A percentile compares a stretch with the other conserved stretches of the same genome.
Evolutionary conservation across 2,888 invertebrate species (phyloP).

Genomic region (Chaitophorus viminalis): DNA sequence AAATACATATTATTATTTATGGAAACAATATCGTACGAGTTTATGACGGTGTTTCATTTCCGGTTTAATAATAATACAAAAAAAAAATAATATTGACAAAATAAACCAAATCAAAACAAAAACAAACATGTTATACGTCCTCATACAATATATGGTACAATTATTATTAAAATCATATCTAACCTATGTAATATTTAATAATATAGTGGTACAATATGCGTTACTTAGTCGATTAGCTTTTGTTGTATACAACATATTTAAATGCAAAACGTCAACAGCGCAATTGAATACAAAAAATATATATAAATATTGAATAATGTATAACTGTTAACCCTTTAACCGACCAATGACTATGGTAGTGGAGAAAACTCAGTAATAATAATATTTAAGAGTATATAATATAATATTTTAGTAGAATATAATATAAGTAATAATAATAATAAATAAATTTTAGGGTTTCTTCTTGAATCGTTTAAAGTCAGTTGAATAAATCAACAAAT

Average conservation of each 20-base stretch:
- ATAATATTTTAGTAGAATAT: conserved; percentile 10
- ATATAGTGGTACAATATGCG: conserved; percentile 1
- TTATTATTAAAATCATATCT: conserved; percentile 1
- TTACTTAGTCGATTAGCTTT: conserved; percentile 26
- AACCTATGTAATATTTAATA: background rate
- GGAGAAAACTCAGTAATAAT: conserved; percentile 38
- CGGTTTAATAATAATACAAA: conserved; percentile 11
- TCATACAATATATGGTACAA: background rate
- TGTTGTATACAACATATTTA: conserved; percentile 19
- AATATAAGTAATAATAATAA: conserved; percentile 28
- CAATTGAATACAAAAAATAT: conserved; percentile 53
- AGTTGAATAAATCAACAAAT: conserved; percentile 13
- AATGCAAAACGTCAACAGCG: conserved; percentile 56
- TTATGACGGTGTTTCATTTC: background rate
- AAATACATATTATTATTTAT: conserved; percentile 20
- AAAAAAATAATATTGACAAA: background rate
- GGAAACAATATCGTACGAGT: background rate
- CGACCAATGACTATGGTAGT: conserved; percentile 47
- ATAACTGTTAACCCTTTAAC: conserved; percentile 53
- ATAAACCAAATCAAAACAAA: background rate
- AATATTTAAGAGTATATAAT: background rate
- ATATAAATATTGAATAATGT: conserved; percentile 50
- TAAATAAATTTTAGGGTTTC: background rate
- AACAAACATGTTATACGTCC: background rate
- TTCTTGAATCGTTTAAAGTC: conserved; percentile 9